Percentiles rank a stretch among this genome's conserved stretches.
Evolutionary conservation across 1,140 invertebrate species (phyloP).

Genomic region (Pseudobourletiella spinata): DNA sequence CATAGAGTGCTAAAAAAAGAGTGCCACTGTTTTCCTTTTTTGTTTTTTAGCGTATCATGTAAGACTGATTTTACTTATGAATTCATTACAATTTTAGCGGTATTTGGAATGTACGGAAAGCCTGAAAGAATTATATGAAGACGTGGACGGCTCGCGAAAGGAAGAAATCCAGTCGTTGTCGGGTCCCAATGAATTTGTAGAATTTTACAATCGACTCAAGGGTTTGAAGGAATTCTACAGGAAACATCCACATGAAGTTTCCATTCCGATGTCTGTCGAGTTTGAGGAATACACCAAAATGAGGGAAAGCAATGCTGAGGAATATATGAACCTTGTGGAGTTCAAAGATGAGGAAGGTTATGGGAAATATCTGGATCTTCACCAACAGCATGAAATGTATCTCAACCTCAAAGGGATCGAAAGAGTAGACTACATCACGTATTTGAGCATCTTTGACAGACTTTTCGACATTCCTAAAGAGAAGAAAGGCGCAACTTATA

Average conservation of each 20-base stretch:
- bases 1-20: no score
- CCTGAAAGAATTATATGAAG: constrained; percentile 88
- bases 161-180: constrained; percentile 89
- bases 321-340: constrained; percentile 65
- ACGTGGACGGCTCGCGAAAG: constrained; percentile 89
- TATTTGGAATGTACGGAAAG: constrained; percentile 73
- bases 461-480: constrained; percentile 93
- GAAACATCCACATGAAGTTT: constrained; percentile 90
- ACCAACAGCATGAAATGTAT: constrained; percentile 92
- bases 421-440: constrained; percentile 94
- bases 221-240: constrained; percentile 94
- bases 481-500: constrained; percentile 86
- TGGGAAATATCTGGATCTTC: constrained; percentile 97
- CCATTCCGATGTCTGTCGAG: constrained; percentile 91
- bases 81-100: constrained; percentile 50
- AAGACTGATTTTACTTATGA: neutral
- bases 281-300: constrained; percentile 90
- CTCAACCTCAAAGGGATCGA: constrained; percentile 95
- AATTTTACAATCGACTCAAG: constrained; percentile 90
- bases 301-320: constrained; percentile 69
- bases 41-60: neutral
- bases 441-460: constrained; percentile 88
- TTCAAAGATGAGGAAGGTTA: constrained; percentile 99
- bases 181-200: constrained; percentile 95
- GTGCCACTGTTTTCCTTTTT: no score